Evolutionary conservation across 2,113 vertebrate species (phyloP).

Genomic region (Mionectes macconnelli): DNA sequence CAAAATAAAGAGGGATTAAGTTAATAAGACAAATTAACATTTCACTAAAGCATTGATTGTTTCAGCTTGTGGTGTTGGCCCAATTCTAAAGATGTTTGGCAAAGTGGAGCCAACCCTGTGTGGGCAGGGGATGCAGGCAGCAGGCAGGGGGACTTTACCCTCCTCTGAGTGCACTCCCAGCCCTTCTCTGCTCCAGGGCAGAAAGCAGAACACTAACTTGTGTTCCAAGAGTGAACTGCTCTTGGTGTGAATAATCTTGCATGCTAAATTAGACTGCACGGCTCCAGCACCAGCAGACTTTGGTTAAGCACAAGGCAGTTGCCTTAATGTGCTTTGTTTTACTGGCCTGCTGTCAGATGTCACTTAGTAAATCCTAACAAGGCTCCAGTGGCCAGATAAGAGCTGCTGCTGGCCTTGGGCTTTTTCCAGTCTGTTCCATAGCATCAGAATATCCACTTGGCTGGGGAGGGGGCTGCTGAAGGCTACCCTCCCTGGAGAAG

Average conservation of each 20-base stretch:
- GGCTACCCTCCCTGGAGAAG: background rate
- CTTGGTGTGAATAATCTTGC: background rate
- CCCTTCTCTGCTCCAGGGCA: background rate
- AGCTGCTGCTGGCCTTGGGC: background rate
- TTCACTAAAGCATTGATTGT: background rate
- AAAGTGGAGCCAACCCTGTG: fast-evolving
- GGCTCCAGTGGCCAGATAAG: background rate
- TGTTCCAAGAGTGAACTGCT: background rate
- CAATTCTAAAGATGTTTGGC: fast-evolving
- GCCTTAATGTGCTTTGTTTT: background rate
- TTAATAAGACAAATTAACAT: background rate
- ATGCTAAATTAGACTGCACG: background rate
- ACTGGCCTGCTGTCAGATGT: background rate
- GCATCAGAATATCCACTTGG: background rate
- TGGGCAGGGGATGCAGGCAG: background rate
- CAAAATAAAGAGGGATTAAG: background rate
- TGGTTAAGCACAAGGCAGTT: background rate
- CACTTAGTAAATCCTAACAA: background rate
- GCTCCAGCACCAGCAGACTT: background rate
- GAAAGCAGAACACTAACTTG: fast-evolving
- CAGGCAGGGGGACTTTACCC: background rate
- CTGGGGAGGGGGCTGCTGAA: background rate
- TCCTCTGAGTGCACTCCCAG: background rate
- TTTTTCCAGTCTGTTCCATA: background rate
- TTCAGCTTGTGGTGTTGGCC: background rate